These are phyloP conservation scores for Drosophila buzzatii DNA, from an alignment of 2,888 invertebrate genomes.

Conservation along the genomic window DNA sequence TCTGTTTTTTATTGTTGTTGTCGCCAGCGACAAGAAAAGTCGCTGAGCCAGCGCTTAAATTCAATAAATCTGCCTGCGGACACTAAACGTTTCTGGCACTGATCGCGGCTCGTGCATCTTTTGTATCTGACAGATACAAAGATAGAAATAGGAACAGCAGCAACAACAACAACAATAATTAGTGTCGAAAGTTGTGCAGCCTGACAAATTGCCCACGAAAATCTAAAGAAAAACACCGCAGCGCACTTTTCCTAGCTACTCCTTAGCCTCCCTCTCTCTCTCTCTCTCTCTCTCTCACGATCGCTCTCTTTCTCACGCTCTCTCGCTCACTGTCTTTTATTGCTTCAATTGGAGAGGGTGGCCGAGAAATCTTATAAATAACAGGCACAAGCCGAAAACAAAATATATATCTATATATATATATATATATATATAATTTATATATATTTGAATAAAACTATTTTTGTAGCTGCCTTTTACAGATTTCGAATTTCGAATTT, in stretches of 20 bases:
- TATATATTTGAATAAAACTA: constrained; percentile 22
- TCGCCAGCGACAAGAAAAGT: constrained; percentile 26
- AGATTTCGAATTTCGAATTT: constrained; percentile 1
- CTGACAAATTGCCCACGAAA: constrained; percentile 40
- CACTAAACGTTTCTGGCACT: constrained; percentile 68
- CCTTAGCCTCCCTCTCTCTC: not conserved
- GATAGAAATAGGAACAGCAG: constrained; percentile 31
- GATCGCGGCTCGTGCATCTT: constrained; percentile 48
- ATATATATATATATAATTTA: constrained; percentile 1
- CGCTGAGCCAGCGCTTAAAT: constrained; percentile 43
- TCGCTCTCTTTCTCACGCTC: not conserved
- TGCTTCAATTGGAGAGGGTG: constrained; percentile 32
- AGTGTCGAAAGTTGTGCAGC: constrained; percentile 44
- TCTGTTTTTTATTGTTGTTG: constrained; percentile 21
- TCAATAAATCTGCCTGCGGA: constrained; percentile 60
- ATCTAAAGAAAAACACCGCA: constrained; percentile 8
- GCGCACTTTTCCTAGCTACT: constrained; percentile 3
- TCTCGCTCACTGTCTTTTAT: not conserved
- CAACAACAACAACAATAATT: constrained; percentile 37
- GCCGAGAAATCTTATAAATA: constrained; percentile 48
- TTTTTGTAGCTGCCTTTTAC: constrained; percentile 29
- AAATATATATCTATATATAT: constrained; percentile 3
- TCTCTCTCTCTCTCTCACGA: not conserved
- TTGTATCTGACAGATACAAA: constrained; percentile 21
- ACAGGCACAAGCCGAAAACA: constrained; percentile 28